phyloP scores from a whole-genome alignment of 2,113 vertebrate species.

The Ia io region DNA sequence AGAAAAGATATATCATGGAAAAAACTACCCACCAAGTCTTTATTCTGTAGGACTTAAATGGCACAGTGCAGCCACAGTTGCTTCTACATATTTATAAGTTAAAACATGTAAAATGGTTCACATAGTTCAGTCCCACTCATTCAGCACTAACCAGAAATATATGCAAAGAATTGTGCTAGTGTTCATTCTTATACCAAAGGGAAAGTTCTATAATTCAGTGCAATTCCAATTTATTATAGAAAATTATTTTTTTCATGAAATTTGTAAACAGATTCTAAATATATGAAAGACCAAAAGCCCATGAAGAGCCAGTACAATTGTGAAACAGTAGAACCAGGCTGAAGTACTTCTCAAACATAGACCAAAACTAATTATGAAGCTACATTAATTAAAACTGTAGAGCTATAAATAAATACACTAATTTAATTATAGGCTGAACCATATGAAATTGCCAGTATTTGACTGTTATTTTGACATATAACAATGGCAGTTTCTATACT shows the following conservation, averaged over 20 bases:
- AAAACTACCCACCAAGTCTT: not conserved
- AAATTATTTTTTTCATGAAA: not conserved
- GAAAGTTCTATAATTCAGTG: not conserved
- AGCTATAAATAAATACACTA: not conserved
- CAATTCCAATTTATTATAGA: not conserved
- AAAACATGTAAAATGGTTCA: slow-evolving; percentile 41
- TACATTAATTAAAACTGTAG: not conserved
- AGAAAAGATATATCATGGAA: not conserved
- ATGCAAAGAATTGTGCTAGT: not conserved
- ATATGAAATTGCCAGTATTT: not conserved
- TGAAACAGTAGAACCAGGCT: not conserved
- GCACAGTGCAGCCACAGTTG: not conserved
- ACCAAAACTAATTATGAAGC: not conserved
- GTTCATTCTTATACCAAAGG: not conserved
- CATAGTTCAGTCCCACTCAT: slow-evolving; percentile 26
- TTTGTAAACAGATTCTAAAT: not conserved
- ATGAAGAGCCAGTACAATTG: not conserved
- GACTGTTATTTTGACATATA: not conserved
- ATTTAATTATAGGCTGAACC: not conserved
- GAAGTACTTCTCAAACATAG: slow-evolving; percentile 5
- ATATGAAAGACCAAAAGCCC: not conserved
- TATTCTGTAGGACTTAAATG: not conserved
- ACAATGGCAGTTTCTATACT: not conserved
- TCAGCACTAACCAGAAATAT: not conserved
- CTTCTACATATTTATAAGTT: not conserved